A percentile compares a stretch with the other conserved stretches of the same genome.
phyloP scores from a whole-genome alignment of 2,797 vertebrate genomes.

The Oryzias dopingdopingensis region DNA sequence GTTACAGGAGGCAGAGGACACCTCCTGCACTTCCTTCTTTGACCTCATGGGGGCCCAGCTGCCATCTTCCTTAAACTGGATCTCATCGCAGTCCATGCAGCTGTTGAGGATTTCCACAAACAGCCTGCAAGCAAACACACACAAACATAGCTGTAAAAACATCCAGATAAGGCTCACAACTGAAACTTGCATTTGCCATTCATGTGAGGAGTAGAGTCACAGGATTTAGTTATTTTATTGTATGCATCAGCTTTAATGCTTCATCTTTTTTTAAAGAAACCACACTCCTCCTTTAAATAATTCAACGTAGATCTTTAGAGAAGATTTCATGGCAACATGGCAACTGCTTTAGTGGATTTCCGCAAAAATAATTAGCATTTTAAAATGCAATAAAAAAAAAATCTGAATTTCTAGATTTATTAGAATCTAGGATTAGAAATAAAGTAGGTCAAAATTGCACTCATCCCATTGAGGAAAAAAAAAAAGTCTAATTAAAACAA shows the following conservation, averaged over 20 bases:
- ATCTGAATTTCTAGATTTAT: too few relatives aligned
- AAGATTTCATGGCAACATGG: too few relatives aligned
- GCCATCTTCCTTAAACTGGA: slow-evolving; percentile 97
- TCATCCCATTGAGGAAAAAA: not conserved
- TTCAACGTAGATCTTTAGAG: too few relatives aligned
- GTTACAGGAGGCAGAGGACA: slow-evolving; percentile 77
- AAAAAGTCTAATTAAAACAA: not conserved
- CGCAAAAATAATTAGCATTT: too few relatives aligned
- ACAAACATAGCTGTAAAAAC: slow-evolving; percentile 6
- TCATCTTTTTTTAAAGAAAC: too few relatives aligned
- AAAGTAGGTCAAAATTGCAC: not conserved
- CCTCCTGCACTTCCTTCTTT: slow-evolving; percentile 95
- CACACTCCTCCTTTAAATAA: too few relatives aligned
- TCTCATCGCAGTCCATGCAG: slow-evolving; percentile 95
- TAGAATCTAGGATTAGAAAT: not conserved
- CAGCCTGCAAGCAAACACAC: slow-evolving; percentile 75
- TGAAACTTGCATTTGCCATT: too few relatives aligned
- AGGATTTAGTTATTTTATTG: too few relatives aligned
- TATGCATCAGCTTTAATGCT: too few relatives aligned
- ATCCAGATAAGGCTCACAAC: not conserved
- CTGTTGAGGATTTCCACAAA: slow-evolving; percentile 98
- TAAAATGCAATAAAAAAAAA: too few relatives aligned
- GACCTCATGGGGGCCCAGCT: slow-evolving; percentile 97
- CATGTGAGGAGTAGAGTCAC: too few relatives aligned
- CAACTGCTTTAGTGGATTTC: too few relatives aligned